Base-by-base conservation (phyloP, 2,113 vertebrate genomes). In the Synodontis membranacea region DNA sequence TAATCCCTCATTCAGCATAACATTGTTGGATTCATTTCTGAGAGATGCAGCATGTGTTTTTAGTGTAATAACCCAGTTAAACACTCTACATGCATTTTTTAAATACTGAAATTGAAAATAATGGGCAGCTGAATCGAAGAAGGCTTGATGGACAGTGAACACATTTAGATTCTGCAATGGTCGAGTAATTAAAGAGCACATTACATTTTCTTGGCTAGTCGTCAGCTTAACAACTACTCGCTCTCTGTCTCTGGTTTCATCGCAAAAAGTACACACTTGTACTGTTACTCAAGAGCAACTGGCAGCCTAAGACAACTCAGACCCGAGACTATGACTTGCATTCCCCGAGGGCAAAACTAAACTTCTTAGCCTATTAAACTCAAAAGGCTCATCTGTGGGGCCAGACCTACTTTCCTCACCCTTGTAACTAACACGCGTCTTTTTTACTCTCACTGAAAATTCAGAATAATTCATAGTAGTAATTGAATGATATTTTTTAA, bases 71-170 rank as follows among this genome's bases (percentile, higher is more conserved):
- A 56, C 44, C 37, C 80, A 85, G 52, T 80, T 86, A 44, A 72
- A 25, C n/a, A 25, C 50, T 54, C 50, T 5, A 48, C 39, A 70
- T 87, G 70, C 75, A 79, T 81, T 87, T 81, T 89, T 81, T 78
- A 89, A 80, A 39, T 74, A 64, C 28, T 80, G 12, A 84, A 25
- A 19, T 34, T 46, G 90, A 89, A 89, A 86, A 90, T 92, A 91
- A 93, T 90, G 88, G 89, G 89, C 89, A 85, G 89, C 89, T 88
- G 81, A 90, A 86, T 31, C 64, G 84, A 88, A 88, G 75, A 42
- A 78, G 86, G 88, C 88, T 92, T 92, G 92, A 94, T 88, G 25
- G 91, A 93, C 92, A 89, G 86, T 82, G 68, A 92, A 89, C 87
- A 3, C 81, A 88, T 85, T 87, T 80, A 81, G 86, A 64, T 68